Percentiles rank a stretch among this genome's conserved stretches.
phyloP scores from a whole-genome alignment of 2,113 vertebrate genomes.

The Tragelaphus strepsiceros region DNA sequence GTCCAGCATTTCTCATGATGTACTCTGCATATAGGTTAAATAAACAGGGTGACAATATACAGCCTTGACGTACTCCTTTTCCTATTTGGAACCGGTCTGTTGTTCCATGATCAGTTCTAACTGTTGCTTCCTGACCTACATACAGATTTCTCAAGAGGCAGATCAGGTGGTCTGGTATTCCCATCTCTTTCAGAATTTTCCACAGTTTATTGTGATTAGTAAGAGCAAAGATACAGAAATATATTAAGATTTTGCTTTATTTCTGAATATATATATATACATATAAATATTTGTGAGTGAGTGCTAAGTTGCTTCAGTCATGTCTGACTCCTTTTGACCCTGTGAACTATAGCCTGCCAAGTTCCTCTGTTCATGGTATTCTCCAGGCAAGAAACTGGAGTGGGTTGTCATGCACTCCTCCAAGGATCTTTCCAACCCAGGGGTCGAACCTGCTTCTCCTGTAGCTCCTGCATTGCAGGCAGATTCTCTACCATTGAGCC shows the following conservation, averaged over 20 bases:
- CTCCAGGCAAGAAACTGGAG: not conserved
- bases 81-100: too few species aligned
- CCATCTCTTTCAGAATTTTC: too few species aligned
- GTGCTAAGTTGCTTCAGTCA: not conserved
- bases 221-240: not conserved
- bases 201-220: not conserved
- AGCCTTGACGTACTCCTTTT: too few species aligned
- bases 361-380: not conserved
- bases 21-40: too few species aligned
- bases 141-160: too few species aligned
- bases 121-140: too few species aligned
- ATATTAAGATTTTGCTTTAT: not conserved
- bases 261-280: not conserved
- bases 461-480: not conserved
- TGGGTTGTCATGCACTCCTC: not conserved
- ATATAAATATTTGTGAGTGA: too few species aligned
- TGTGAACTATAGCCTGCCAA: not conserved
- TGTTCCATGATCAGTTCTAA: too few species aligned
- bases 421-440: not conserved
- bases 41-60: too few species aligned
- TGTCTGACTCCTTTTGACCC: not conserved
- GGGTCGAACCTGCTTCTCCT: not conserved
- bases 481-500: not conserved
- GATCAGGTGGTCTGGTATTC: too few species aligned
- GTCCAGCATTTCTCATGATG: too few species aligned